A percentile compares a stretch with the other conserved stretches of the same genome.
Conservation (phyloP, 2,797 vertebrate species). For the Cyprinodon diabolis region DNA sequence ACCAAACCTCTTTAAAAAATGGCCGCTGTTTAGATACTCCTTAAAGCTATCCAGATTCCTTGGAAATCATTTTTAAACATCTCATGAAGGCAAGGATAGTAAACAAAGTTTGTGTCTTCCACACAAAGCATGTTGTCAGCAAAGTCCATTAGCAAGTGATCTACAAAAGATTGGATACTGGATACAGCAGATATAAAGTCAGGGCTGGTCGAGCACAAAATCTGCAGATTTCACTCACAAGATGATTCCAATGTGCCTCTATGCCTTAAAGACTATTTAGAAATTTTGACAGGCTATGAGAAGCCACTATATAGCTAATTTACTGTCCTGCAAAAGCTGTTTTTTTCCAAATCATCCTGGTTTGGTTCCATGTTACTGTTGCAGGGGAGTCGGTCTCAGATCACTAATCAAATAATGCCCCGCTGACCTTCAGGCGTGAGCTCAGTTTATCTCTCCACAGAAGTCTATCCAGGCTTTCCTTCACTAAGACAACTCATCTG, state of each 20-base stretch:
- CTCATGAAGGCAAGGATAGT: no score
- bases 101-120: no score
- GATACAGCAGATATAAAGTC: neutral
- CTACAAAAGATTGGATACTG: neutral
- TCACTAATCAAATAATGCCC: slow-evolving; percentile 36
- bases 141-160: neutral
- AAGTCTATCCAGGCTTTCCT: slow-evolving; percentile 32
- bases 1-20: no score
- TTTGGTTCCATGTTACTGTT: slow-evolving; percentile 29
- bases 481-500: slow-evolving; percentile 38
- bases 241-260: neutral
- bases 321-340: slow-evolving; percentile 15
- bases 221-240: neutral
- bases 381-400: slow-evolving; percentile 24
- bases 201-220: neutral
- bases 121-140: no score
- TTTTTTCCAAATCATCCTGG: slow-evolving; percentile 5
- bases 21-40: no score
- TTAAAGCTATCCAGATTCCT: no score
- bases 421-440: slow-evolving; percentile 56
- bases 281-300: slow-evolving; percentile 12
- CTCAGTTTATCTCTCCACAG: slow-evolving; percentile 46
- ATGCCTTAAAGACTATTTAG: slow-evolving; percentile 8
- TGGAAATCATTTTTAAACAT: no score
- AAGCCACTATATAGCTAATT: slow-evolving; percentile 10